phyloP scores from a whole-genome alignment of 2,113 vertebrate species.

The Corvus moneduloides region DNA sequence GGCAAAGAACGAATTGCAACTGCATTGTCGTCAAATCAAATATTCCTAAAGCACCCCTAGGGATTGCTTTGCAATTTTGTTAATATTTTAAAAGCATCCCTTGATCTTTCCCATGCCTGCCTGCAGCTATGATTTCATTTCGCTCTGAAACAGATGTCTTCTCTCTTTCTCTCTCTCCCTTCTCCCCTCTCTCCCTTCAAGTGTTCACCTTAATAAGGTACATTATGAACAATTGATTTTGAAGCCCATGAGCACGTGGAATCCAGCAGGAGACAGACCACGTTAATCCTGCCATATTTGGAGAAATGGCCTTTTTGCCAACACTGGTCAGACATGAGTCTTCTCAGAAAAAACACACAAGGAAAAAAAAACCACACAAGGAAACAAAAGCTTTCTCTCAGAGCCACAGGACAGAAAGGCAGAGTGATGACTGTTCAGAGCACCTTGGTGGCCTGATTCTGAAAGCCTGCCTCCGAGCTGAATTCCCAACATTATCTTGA shows the following conservation, averaged over 20 bases:
- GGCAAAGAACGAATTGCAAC: conserved; percentile 4
- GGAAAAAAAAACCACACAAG: neutral
- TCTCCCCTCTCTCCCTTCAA: neutral
- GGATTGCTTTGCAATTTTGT: conserved; percentile 41
- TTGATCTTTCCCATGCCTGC: conserved; percentile 26
- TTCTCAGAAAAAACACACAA: neutral
- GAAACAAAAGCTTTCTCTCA: neutral
- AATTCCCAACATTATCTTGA: neutral
- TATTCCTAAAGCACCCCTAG: conserved; percentile 1
- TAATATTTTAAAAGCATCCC: conserved; percentile 64
- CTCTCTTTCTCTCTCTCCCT: neutral
- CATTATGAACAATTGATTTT: neutral
- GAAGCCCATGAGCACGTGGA: neutral
- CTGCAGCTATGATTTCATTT: conserved; percentile 20
- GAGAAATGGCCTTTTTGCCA: neutral
- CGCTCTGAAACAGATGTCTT: neutral
- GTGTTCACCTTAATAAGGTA: neutral
- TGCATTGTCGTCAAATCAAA: conserved; percentile 9
- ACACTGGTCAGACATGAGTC: neutral
- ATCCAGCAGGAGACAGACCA: neutral
- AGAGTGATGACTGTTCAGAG: neutral
- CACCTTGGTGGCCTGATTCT: neutral
- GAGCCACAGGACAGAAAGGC: neutral
- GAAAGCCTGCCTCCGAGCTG: neutral
- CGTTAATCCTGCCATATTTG: neutral